Evolutionary conservation across 2,888 invertebrate genomes (phyloP).

Genomic region (Pantelozetes paolii): DNA sequence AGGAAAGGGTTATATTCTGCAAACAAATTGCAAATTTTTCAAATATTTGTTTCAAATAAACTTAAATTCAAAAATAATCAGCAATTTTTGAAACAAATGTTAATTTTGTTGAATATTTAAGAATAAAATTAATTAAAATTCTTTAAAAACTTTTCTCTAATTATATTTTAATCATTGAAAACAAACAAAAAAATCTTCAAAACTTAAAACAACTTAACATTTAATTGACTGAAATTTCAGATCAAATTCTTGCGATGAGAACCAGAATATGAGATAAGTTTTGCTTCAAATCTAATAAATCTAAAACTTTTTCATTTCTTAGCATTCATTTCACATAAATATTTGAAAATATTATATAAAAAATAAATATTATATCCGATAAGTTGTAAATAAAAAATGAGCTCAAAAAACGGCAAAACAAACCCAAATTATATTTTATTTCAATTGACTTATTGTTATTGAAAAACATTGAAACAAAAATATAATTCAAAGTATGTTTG

Average conservation of each 20-base stretch:
- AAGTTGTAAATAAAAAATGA: background rate
- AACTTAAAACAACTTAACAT: no score
- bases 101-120: no score
- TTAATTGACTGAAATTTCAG: no score
- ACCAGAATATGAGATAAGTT: no score
- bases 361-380: background rate
- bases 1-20: no score
- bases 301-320: background rate
- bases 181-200: background rate
- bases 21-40: no score
- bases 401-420: background rate
- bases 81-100: no score
- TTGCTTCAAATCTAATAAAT: no score
- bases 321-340: background rate
- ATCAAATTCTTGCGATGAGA: no score
- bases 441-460: background rate
- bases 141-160: background rate
- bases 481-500: background rate
- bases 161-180: background rate
- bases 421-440: background rate
- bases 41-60: no score
- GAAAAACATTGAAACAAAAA: background rate
- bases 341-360: background rate
- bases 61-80: no score
- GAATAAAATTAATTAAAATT: constrained; percentile 1